These are phyloP conservation scores for Pampus argenteus DNA, from an alignment of 2,797 vertebrate species.

Conservation along the genomic window DNA sequence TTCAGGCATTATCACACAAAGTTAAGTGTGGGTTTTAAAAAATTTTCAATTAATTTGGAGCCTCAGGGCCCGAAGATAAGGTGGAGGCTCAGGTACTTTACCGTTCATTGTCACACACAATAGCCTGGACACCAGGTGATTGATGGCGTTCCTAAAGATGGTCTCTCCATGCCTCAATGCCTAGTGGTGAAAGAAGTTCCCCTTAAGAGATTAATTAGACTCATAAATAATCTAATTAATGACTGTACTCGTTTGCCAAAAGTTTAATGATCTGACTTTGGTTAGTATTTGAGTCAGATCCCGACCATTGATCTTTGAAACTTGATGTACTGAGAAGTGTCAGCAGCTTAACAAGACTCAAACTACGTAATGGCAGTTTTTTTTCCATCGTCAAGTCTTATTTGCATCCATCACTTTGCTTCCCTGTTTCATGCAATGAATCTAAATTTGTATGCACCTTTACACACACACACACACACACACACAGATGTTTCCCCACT, in stretches of 20 bases:
- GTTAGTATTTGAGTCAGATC: conserved; percentile 82
- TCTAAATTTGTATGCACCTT: conserved; percentile 46
- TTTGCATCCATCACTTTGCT: conserved; percentile 56
- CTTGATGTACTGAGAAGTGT: conserved; percentile 72
- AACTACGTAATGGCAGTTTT: conserved; percentile 64
- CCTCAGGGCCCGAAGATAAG: conserved; percentile 54
- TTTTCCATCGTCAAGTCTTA: conserved; percentile 40
- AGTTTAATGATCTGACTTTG: conserved; percentile 80
- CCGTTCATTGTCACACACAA: conserved; percentile 68
- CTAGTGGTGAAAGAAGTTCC: conserved; percentile 60
- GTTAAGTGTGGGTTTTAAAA: conserved; percentile 54
- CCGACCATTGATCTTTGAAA: conserved; percentile 77
- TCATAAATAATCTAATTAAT: conserved; percentile 83
- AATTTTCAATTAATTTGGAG: conserved; percentile 67
- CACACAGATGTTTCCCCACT: conserved; percentile 10
- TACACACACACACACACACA: conserved; percentile 34
- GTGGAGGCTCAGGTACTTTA: conserved; percentile 75
- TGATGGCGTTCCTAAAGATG: conserved; percentile 69
- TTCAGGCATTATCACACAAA: conserved; percentile 32
- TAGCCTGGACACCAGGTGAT: conserved; percentile 67
- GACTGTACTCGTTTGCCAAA: conserved; percentile 76
- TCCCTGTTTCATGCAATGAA: conserved; percentile 21
- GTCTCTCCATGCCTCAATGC: conserved; percentile 61
- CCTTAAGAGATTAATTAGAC: conserved; percentile 79
- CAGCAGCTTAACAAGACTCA: conserved; percentile 67